Evolutionary conservation across 2,888 invertebrate genomes (phyloP).

Genomic region (Agonopterix arenella): DNA sequence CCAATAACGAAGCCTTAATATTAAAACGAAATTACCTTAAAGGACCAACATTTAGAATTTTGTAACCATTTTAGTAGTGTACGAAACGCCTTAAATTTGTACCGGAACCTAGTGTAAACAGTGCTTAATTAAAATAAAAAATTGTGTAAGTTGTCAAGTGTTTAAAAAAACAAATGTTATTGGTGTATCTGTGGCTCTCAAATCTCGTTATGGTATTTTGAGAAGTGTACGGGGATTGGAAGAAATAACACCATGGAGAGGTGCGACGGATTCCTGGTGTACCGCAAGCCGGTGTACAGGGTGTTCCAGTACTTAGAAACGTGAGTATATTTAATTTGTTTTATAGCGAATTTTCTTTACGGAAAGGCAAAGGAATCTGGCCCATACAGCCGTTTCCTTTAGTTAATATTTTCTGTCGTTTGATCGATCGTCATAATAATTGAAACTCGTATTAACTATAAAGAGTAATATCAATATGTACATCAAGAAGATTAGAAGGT

Average conservation of each 20-base stretch:
- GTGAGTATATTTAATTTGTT: conserved; percentile 76
- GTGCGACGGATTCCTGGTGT: conserved; percentile 87
- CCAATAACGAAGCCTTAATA: conserved; percentile 52
- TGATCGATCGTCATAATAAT: too few species aligned
- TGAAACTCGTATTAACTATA: too few species aligned
- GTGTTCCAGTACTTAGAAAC: conserved; percentile 90
- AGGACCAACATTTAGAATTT: conserved; percentile 66
- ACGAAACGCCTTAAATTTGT: conserved; percentile 16
- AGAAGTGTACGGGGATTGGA: conserved; percentile 12
- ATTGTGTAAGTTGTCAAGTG: conserved; percentile 7
- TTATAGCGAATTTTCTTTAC: neutral
- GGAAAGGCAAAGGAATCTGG: too few species aligned
- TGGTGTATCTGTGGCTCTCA: conserved; percentile 8
- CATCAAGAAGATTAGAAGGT: too few species aligned
- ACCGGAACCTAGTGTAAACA: conserved; percentile 2
- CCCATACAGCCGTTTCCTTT: too few species aligned
- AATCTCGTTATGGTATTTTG: conserved; percentile 3
- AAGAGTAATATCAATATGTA: too few species aligned
- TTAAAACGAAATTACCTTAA: conserved; percentile 48
- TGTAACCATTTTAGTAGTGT: conserved; percentile 48
- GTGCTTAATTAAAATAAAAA: conserved; percentile 1
- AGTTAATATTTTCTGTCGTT: too few species aligned
- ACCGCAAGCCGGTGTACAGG: conserved; percentile 87
- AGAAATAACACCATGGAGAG: conserved; percentile 76
- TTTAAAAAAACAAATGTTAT: conserved; percentile 5